These are phyloP conservation scores for Rhopalosiphum maidis DNA, from an alignment of 1,140 invertebrate species.

Conservation along the genomic window DNA sequence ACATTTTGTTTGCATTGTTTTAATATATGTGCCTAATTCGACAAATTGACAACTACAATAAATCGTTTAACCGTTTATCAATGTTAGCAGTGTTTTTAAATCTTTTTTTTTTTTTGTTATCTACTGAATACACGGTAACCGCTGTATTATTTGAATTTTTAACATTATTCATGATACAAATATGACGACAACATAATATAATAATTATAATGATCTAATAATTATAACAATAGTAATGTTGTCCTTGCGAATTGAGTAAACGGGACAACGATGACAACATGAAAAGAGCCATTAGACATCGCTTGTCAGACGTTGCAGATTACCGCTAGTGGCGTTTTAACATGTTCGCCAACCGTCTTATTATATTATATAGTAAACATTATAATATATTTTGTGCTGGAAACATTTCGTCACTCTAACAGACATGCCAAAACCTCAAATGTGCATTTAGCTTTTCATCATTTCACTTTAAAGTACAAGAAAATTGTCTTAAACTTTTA, in stretches of 20 bases:
- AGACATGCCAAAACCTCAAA: not conserved
- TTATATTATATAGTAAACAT: not conserved
- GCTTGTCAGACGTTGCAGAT: constrained; percentile 1
- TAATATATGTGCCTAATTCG: not conserved
- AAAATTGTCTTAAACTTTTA: not conserved
- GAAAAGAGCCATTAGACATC: constrained; percentile 26
- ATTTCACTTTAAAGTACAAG: not conserved
- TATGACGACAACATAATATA: not conserved
- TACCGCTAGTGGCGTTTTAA: constrained; percentile 7
- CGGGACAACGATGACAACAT: not conserved
- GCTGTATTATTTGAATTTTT: not conserved
- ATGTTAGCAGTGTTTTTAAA: not conserved
- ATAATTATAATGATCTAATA: not conserved
- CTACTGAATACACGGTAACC: not conserved
- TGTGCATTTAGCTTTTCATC: not conserved
- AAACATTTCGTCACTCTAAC: not conserved
- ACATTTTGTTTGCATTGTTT: not conserved
- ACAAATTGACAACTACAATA: not conserved
- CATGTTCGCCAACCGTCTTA: not conserved
- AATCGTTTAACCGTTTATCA: not conserved
- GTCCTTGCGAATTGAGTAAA: not conserved
- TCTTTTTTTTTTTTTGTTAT: not conserved
- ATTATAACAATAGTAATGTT: not conserved
- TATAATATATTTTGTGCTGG: not conserved
- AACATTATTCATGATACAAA: not conserved